These are phyloP conservation scores for Drosophila pectinifera DNA, from an alignment of 1,140 invertebrate species.

Conservation along the genomic window DNA sequence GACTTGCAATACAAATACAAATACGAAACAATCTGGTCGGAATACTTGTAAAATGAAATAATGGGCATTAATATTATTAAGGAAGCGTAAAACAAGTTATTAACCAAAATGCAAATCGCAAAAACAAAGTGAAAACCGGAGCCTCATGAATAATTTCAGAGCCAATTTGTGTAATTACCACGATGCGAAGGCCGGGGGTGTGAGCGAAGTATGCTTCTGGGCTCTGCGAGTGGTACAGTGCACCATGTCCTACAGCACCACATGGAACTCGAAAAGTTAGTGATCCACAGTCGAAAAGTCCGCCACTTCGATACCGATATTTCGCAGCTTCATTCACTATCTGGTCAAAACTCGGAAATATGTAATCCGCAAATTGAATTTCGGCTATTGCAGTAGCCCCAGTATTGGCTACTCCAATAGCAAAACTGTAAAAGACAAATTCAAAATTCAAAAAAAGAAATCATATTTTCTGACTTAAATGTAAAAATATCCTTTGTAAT, in stretches of 20 bases:
- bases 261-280: constrained; percentile 96
- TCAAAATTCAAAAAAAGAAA: not conserved
- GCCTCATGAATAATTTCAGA: too few species aligned
- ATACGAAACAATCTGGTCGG: too few species aligned
- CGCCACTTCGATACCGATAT: constrained; percentile 96
- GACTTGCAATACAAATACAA: too few species aligned
- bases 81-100: too few species aligned
- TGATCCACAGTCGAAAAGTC: constrained; percentile 94
- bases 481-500: too few species aligned
- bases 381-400: constrained; percentile 98
- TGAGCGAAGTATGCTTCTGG: constrained; percentile 99
- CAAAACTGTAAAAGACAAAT: constrained; percentile 88
- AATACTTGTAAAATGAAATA: too few species aligned
- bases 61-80: too few species aligned
- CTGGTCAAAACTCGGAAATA: constrained; percentile 99
- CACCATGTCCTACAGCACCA: constrained; percentile 96
- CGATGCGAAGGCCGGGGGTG: constrained; percentile 95
- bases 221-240: constrained; percentile 98
- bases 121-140: too few species aligned
- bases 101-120: too few species aligned
- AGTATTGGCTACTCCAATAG: constrained; percentile 95
- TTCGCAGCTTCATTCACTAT: constrained; percentile 97
- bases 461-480: too few species aligned
- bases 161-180: constrained; percentile 86
- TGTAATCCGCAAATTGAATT: constrained; percentile 99